Evolutionary conservation across 2,888 invertebrate genomes (phyloP), one percentile per base, ranked within the genome.

Genomic region (Lochmaea crataegi): DNA sequence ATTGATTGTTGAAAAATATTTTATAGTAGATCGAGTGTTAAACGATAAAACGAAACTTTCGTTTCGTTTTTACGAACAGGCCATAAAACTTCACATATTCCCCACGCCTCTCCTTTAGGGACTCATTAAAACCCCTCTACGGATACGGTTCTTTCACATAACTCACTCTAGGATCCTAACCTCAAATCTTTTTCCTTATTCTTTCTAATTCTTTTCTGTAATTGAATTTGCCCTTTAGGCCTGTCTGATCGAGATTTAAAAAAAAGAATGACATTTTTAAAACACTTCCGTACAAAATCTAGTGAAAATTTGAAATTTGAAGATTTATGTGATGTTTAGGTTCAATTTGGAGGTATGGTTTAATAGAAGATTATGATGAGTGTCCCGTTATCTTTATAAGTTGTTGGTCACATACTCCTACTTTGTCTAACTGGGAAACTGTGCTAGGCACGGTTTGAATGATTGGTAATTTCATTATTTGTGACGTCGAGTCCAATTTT

Each of bases 91-190:
- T 58, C 66, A 68, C 71, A 71, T 68, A 70, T 60, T 71, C 65
- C 73, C 64, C 16, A 64, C 66, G 65, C 61, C 42, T 48, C 64
- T 72, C 71, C 68, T 72, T 72, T 53, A 38, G 67, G 65, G 64
- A 56, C 70, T 72, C 68, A 72, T 72, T 72, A 71, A 71, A 73
- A 66, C 60, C 65, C 61, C 65, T 51, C 48, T 16, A 57, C 18
- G 22, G 41, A 57, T 66, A 57, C 66, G 32, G 68, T 74, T 68
- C 73, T 65, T 63, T 73, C 71, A 66, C 68, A 78, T 76, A 76
- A 77, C 74, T 78, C 74, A 74, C 74, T 74, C 74, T 77, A 78
- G 77, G 78, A 79, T 76, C 77, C 78, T 77, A 79, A 81, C 78
- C 81, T 75, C 77, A 78, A 78, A 73, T 77, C 77, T 75, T 66